Conservation (phyloP, 1,140 invertebrate genomes). For the Bombus sibiricus region DNA sequence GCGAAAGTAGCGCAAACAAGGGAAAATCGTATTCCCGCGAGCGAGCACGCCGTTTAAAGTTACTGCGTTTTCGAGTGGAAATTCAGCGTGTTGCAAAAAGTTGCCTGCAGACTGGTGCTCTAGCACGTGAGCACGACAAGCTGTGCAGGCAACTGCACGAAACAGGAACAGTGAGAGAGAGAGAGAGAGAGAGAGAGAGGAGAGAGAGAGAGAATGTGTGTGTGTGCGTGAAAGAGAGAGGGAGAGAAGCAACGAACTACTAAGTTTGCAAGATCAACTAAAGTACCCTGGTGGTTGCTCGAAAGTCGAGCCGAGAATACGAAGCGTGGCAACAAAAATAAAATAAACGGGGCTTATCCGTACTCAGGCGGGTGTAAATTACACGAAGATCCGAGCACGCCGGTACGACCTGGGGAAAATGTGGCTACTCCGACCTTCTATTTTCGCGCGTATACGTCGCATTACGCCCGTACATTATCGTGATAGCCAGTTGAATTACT, state of each 20-base stretch:
- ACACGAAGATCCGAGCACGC: conserved; percentile 32
- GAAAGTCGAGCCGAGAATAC: conserved; percentile 65
- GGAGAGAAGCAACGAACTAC: conserved; percentile 33
- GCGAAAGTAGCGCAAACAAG: conserved; percentile 33
- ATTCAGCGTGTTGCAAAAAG: conserved; percentile 51
- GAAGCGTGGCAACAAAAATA: conserved; percentile 66
- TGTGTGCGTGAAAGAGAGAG: no score
- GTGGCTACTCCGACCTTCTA: conserved; percentile 37
- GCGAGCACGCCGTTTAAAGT: conserved; percentile 17
- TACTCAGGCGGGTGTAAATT: conserved; percentile 63
- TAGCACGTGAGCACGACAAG: conserved; percentile 43
- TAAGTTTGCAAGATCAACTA: conserved; percentile 67
- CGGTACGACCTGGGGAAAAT: conserved; percentile 24
- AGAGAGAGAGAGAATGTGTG: no score
- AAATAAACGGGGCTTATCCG: conserved; percentile 67
- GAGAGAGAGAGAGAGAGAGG: not conserved
- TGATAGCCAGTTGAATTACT: conserved; percentile 41
- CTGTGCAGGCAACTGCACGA: conserved; percentile 8
- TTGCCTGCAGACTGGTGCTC: conserved; percentile 23
- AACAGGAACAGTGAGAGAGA: not conserved
- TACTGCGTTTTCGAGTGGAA: conserved; percentile 48
- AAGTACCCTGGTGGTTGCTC: conserved; percentile 63
- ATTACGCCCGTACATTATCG: conserved; percentile 1
- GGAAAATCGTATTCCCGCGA: conserved; percentile 27
- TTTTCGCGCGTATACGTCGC: conserved; percentile 46